Percentiles rank a stretch among this genome's conserved stretches.
Evolutionary conservation across 92 coral and sea anemone genomes (phyloP).

Genomic region (Bergia puertoricense): DNA sequence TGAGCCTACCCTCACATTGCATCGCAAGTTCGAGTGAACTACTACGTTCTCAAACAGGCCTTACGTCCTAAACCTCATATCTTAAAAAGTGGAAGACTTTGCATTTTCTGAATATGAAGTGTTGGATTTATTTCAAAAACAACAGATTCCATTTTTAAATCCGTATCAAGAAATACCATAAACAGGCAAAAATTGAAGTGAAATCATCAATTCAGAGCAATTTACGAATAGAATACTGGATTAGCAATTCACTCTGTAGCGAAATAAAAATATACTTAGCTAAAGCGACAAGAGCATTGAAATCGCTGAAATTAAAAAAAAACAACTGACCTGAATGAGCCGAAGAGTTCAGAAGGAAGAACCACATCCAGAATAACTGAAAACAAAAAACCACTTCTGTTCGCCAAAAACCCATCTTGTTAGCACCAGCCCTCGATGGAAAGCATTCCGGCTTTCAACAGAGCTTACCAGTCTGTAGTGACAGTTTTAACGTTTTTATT

Average conservation of each 20-base stretch:
- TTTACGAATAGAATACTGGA: background rate
- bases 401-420: background rate
- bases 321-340: background rate
- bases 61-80: background rate
- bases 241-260: background rate
- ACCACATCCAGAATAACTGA: background rate
- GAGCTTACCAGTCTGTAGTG: background rate
- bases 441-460: background rate
- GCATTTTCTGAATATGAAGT: background rate
- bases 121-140: background rate
- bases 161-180: background rate
- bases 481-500: background rate
- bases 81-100: no score
- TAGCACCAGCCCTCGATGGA: background rate
- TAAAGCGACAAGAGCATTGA: background rate
- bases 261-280: background rate
- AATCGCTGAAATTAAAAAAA: no score
- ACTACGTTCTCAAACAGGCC: no score
- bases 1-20: no score
- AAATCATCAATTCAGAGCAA: background rate
- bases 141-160: background rate
- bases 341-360: background rate
- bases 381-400: background rate
- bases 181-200: background rate
- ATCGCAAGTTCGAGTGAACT: no score